These are phyloP conservation scores for Sphenopsis melanotis DNA, from an alignment of 2,797 vertebrate genomes.

Conservation along the genomic window DNA sequence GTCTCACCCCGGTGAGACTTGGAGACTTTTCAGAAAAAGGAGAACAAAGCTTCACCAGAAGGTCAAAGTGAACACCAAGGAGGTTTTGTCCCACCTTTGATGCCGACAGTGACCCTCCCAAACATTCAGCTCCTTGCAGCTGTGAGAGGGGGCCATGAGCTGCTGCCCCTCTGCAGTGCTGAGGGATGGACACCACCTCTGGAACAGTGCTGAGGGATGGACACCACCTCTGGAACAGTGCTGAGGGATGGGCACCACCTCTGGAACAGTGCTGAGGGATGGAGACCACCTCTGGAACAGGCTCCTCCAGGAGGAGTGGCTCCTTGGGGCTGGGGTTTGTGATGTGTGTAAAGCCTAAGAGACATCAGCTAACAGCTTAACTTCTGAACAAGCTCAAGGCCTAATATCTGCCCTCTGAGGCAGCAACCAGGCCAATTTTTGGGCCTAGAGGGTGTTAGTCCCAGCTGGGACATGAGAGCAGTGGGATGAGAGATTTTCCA, in stretches of 20 bases:
- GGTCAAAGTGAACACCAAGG: neutral
- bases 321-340: neutral
- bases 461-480: neutral
- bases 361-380: neutral
- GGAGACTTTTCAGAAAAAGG: neutral
- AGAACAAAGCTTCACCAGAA: neutral
- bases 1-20: accelerated
- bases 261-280: neutral
- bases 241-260: neutral
- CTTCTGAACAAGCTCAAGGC: neutral
- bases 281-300: neutral
- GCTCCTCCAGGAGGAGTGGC: neutral
- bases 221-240: neutral
- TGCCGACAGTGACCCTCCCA: neutral
- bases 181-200: neutral
- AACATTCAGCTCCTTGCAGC: neutral
- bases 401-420: neutral
- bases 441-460: neutral
- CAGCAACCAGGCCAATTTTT: neutral
- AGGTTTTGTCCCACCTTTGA: neutral
- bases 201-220: neutral
- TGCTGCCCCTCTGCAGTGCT: neutral
- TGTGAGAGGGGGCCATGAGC: neutral
- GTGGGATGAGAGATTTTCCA: neutral
- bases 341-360: neutral